Percentiles rank a stretch among this genome's conserved stretches.
phyloP scores from a whole-genome alignment of 1,140 invertebrate species.

The Drosophila pseudoobscura region DNA sequence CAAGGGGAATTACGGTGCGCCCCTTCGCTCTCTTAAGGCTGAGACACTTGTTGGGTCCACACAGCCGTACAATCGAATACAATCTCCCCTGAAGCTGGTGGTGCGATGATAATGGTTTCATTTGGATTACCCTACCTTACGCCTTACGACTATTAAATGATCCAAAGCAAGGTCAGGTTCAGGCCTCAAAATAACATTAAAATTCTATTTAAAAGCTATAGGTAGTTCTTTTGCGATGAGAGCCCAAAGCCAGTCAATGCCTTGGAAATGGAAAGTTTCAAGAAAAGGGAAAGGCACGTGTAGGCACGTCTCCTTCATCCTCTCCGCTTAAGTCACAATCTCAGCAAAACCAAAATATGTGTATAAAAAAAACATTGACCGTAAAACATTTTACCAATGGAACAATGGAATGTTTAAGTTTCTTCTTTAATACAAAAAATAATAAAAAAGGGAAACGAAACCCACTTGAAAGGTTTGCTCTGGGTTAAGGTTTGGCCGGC shows the following conservation, averaged over 20 bases:
- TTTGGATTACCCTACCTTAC: constrained; percentile 13
- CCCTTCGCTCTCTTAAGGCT: constrained; percentile 41
- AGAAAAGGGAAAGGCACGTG: constrained; percentile 49
- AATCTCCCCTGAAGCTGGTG: constrained; percentile 34
- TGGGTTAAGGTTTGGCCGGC: constrained; percentile 53
- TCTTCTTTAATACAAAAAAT: constrained; percentile 44
- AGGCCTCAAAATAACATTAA: constrained; percentile 3
- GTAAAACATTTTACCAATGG: constrained; percentile 47
- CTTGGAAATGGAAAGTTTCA: constrained; percentile 42
- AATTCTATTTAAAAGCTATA: constrained; percentile 3
- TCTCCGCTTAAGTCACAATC: not conserved
- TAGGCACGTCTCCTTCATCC: constrained; percentile 6
- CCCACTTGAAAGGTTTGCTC: constrained; percentile 43
- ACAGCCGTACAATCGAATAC: constrained; percentile 24
- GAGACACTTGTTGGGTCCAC: constrained; percentile 25
- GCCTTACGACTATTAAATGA: constrained; percentile 6
- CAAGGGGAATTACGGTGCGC: constrained; percentile 65
- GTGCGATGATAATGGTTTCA: constrained; percentile 44
- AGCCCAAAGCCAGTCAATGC: not conserved
- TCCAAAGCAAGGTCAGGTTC: constrained; percentile 35
- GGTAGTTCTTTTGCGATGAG: constrained; percentile 4
- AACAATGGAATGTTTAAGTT: constrained; percentile 48
- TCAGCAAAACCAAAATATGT: constrained; percentile 1
- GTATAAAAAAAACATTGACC: constrained; percentile 48
- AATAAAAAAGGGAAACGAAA: constrained; percentile 50